Evolutionary conservation across 1,140 invertebrate species (phyloP).

Genomic region (Ephestia elutella): DNA sequence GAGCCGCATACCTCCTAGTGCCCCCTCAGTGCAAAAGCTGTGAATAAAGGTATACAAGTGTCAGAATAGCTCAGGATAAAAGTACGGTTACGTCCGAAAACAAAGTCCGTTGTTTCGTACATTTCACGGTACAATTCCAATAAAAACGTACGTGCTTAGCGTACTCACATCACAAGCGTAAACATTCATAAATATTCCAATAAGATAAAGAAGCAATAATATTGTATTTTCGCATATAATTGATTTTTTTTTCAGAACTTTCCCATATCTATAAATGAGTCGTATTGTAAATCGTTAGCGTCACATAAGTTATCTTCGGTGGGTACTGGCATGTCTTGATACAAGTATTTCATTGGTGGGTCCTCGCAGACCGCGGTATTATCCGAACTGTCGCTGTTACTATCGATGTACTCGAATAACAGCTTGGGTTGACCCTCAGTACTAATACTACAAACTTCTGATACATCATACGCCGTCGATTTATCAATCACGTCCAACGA

Average conservation of each 20-base stretch:
- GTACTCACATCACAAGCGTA: constrained; percentile 18
- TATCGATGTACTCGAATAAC: constrained; percentile 57
- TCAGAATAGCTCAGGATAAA: constrained; percentile 48
- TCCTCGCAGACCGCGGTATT: constrained; percentile 49
- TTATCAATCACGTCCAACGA: constrained; percentile 50
- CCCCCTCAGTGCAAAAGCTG: constrained; percentile 57
- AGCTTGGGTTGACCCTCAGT: constrained; percentile 13
- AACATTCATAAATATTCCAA: constrained; percentile 13
- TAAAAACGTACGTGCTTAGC: neutral
- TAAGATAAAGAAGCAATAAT: constrained; percentile 12
- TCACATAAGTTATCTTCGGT: constrained; percentile 47
- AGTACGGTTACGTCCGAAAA: constrained; percentile 1
- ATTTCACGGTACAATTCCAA: neutral
- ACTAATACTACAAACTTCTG: constrained; percentile 22
- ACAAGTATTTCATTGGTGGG: constrained; percentile 24
- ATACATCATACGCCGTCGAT: constrained; percentile 28
- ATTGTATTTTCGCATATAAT: neutral
- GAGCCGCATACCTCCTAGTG: constrained; percentile 65
- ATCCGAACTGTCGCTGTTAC: constrained; percentile 57
- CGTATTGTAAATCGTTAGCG: constrained; percentile 59
- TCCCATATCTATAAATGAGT: constrained; percentile 67
- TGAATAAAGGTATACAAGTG: constrained; percentile 45
- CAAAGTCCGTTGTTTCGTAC: neutral
- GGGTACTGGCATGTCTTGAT: constrained; percentile 19
- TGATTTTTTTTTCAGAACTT: constrained; percentile 43